phyloP scores from a whole-genome alignment of 53 echinoderm and acorn worm genomes.

The Antedon mediterranea region DNA sequence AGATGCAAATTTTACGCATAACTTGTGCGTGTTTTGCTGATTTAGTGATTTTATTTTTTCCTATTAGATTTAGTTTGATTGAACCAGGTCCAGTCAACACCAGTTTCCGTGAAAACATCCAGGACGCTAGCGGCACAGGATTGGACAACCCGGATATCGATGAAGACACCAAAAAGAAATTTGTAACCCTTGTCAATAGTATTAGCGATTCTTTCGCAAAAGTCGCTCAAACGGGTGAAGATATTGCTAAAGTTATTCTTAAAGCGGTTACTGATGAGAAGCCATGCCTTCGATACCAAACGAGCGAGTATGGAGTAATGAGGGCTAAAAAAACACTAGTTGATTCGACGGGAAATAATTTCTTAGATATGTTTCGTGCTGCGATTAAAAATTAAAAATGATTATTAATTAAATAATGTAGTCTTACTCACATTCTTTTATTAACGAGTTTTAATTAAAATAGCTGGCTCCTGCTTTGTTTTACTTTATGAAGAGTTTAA shows the following conservation, averaged over 20 bases:
- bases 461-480: too few species aligned
- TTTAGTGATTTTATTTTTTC: too few species aligned
- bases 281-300: not conserved
- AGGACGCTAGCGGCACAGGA: not conserved
- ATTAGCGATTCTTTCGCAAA: not conserved
- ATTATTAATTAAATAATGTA: too few species aligned
- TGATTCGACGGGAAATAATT: not conserved
- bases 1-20: too few species aligned
- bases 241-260: not conserved
- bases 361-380: not conserved
- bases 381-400: too few species aligned
- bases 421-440: too few species aligned
- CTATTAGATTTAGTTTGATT: conserved; percentile 5
- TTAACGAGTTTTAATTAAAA: too few species aligned
- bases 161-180: not conserved
- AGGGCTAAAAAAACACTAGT: not conserved
- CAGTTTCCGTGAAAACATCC: not conserved
- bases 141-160: not conserved
- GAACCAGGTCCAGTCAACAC: conserved; percentile 16
- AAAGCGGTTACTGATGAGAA: not conserved
- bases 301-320: not conserved
- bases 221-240: not conserved
- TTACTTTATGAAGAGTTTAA: too few species aligned
- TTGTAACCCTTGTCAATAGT: not conserved
- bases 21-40: too few species aligned